Conservation (phyloP, 2,888 invertebrate genomes). For the Cryptophagus acutangulus region DNA sequence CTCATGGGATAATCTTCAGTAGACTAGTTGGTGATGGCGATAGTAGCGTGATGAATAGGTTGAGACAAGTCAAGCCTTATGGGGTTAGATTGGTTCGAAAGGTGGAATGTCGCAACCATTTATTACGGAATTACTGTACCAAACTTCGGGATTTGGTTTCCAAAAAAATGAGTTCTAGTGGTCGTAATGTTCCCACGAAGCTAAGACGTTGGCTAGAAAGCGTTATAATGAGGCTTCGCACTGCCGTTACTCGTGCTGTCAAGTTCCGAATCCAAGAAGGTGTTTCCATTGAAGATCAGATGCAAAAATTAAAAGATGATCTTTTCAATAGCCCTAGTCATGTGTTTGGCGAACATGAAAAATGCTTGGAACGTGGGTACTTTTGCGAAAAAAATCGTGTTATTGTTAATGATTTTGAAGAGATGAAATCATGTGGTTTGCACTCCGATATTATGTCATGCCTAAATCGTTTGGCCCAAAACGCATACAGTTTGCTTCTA, state of each 20-base stretch:
- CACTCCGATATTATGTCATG: background rate
- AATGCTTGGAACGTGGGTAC: constrained; percentile 15
- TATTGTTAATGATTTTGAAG: background rate
- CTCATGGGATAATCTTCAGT: constrained; percentile 33
- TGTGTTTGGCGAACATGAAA: constrained; percentile 30
- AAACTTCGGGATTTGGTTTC: constrained; percentile 12
- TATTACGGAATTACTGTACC: constrained; percentile 16
- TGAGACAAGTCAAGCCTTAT: constrained; percentile 29
- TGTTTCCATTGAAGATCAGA: background rate
- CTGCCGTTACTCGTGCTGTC: background rate
- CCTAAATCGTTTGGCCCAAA: constrained; percentile 11
- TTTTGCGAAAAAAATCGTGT: constrained; percentile 9
- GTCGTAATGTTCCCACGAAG: background rate
- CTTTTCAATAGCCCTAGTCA: constrained; percentile 25
- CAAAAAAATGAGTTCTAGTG: background rate
- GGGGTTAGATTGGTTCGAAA: constrained; percentile 26
- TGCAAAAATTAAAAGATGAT: constrained; percentile 14
- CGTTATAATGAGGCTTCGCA: background rate
- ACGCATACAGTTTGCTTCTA: constrained; percentile 24
- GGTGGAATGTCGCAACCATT: constrained; percentile 33
- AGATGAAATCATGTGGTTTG: background rate
- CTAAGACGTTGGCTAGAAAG: background rate
- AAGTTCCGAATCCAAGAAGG: background rate
- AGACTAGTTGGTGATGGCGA: constrained; percentile 40
- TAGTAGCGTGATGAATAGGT: constrained; percentile 33